A percentile compares a stretch with the other conserved stretches of the same genome.
These are phyloP conservation scores for Amniataba percoides DNA, from an alignment of 2,797 vertebrate species.

Conservation along the genomic window DNA sequence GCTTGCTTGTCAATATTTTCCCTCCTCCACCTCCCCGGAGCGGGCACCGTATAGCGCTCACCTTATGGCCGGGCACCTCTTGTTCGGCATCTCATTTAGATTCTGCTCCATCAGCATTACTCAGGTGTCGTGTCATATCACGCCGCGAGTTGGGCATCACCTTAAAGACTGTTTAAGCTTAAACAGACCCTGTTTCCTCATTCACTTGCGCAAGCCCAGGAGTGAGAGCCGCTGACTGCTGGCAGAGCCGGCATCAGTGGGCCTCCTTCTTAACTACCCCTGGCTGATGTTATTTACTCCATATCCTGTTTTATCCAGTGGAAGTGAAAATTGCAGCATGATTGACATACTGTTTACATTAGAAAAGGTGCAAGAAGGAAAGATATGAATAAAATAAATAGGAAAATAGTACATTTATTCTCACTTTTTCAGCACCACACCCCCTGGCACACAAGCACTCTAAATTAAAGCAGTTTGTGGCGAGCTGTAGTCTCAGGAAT, in stretches of 20 bases:
- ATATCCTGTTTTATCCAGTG: neutral
- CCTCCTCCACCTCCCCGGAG: conserved; percentile 41
- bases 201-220: conserved; percentile 26
- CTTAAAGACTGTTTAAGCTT: conserved; percentile 52
- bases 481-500: conserved; percentile 43
- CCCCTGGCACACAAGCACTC: conserved; percentile 20
- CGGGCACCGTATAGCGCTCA: conserved; percentile 50
- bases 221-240: conserved; percentile 21
- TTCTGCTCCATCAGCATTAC: conserved; percentile 60
- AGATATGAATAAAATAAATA: too few relatives aligned
- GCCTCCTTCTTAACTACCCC: neutral
- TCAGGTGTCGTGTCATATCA: conserved; percentile 49
- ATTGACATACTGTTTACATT: conserved; percentile 30
- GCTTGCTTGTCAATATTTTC: conserved; percentile 71
- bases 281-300: conserved; percentile 17
- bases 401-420: conserved; percentile 32
- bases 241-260: conserved; percentile 2
- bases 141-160: conserved; percentile 29
- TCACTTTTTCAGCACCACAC: conserved; percentile 34
- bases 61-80: conserved; percentile 45
- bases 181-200: conserved; percentile 45
- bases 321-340: conserved; percentile 10
- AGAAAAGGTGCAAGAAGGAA: conserved; percentile 23
- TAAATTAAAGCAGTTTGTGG: conserved; percentile 47
- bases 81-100: conserved; percentile 64